These are phyloP conservation scores for Chlorodrepanis virens DNA, from an alignment of 2,113 vertebrate species.

Conservation along the genomic window DNA sequence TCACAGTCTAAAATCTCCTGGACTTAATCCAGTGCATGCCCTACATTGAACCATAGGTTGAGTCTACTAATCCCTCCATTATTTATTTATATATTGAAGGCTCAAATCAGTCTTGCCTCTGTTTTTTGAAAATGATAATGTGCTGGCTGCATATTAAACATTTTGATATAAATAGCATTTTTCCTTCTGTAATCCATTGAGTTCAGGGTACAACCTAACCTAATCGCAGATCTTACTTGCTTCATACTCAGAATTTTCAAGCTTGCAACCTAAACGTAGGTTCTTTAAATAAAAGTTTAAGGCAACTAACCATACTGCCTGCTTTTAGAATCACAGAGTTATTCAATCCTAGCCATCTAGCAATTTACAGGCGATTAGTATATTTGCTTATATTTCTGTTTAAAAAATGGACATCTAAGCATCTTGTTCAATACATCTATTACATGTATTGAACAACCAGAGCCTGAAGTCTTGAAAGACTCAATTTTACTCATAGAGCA, in stretches of 20 bases:
- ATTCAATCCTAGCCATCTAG: neutral
- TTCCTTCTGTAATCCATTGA: neutral
- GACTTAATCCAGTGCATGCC: neutral
- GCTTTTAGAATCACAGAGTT: neutral
- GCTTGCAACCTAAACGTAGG: neutral
- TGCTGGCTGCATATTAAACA: slow-evolving; percentile 7
- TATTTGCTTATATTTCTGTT: neutral
- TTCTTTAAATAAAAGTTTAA: neutral
- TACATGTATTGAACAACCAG: neutral
- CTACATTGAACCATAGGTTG: neutral
- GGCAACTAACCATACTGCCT: neutral
- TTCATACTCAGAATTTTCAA: neutral
- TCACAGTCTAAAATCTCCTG: neutral
- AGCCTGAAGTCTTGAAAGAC: neutral
- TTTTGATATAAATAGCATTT: neutral
- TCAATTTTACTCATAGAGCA: neutral
- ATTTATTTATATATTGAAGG: neutral
- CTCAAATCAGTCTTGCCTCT: slow-evolving; percentile 36
- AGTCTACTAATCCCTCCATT: slow-evolving; percentile 9
- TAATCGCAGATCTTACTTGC: neutral
- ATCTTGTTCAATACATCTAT: neutral
- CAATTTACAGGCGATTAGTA: neutral
- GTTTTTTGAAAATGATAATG: neutral
- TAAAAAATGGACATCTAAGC: neutral
- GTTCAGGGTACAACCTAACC: neutral